Conservation (phyloP, 2,113 vertebrate species). For the Upupa epops region DNA sequence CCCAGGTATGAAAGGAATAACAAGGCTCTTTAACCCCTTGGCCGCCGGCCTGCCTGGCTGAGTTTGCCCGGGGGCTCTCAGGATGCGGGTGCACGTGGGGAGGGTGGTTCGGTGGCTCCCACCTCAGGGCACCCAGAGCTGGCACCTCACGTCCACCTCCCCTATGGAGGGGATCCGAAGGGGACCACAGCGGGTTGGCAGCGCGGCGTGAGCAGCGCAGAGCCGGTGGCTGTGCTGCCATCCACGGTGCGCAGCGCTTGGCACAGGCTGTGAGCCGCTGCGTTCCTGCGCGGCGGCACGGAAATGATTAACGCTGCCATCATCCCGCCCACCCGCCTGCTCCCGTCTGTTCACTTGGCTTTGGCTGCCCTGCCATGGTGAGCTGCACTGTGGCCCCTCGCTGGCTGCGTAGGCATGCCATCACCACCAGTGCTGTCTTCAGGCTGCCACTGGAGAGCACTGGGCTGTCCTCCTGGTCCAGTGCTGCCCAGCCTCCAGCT, state of each 20-base stretch:
- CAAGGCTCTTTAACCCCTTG: neutral
- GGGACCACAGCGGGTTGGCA: accelerated
- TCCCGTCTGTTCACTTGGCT: neutral
- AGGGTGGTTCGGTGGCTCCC: accelerated
- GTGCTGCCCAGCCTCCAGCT: accelerated
- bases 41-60: neutral
- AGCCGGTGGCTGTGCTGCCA: accelerated
- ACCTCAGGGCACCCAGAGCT: accelerated
- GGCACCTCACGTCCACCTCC: accelerated
- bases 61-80: accelerated
- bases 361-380: neutral
- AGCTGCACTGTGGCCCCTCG: neutral
- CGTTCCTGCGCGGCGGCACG: accelerated
- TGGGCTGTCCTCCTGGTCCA: neutral
- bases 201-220: accelerated
- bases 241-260: accelerated
- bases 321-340: neutral
- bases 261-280: accelerated
- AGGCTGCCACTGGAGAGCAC: accelerated
- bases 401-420: accelerated
- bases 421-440: neutral
- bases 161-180: accelerated
- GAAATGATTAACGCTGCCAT: neutral
- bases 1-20: neutral
- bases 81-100: accelerated